Percentiles rank a stretch among this genome's conserved stretches.
phyloP scores from a whole-genome alignment of 1,140 invertebrate species.

The Pteromalus puparum region DNA sequence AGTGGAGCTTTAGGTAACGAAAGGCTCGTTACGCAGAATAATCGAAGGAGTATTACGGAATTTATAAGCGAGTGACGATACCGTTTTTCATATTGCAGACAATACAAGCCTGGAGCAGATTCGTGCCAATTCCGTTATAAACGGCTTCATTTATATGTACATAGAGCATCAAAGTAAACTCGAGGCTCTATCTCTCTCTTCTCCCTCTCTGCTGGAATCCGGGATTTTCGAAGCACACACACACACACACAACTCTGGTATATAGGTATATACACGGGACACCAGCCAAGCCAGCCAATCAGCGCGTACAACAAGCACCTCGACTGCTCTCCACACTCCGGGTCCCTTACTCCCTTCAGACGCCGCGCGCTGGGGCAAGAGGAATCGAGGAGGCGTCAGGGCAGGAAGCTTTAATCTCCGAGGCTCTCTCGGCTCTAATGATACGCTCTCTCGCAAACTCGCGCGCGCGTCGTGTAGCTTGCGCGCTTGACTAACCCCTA shows the following conservation, averaged over 20 bases:
- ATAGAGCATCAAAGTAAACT: neutral
- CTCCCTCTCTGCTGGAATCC: neutral
- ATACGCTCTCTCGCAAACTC: neutral
- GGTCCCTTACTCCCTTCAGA: neutral
- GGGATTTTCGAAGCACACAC: neutral
- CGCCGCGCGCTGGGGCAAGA: neutral
- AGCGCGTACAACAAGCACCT: neutral
- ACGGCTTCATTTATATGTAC: constrained; percentile 16
- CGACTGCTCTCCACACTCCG: neutral
- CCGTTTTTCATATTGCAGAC: too few relatives aligned
- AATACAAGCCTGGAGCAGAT: neutral
- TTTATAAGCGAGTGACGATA: too few relatives aligned
- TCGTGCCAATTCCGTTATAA: neutral
- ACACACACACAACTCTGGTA: neutral
- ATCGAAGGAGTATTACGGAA: too few relatives aligned
- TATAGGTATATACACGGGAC: neutral
- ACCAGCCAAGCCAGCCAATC: neutral
- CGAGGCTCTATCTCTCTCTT: neutral
- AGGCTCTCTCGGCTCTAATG: constrained; percentile 39
- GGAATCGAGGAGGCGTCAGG: neutral
- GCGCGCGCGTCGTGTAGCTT: neutral
- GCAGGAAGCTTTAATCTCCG: constrained; percentile 43
- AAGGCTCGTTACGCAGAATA: too few relatives aligned
- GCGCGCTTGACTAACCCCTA: constrained; percentile 22
- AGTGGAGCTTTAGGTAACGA: too few relatives aligned